phyloP scores from a whole-genome alignment of 1,140 invertebrate species.

The Gonioctena quinquepunctata region DNA sequence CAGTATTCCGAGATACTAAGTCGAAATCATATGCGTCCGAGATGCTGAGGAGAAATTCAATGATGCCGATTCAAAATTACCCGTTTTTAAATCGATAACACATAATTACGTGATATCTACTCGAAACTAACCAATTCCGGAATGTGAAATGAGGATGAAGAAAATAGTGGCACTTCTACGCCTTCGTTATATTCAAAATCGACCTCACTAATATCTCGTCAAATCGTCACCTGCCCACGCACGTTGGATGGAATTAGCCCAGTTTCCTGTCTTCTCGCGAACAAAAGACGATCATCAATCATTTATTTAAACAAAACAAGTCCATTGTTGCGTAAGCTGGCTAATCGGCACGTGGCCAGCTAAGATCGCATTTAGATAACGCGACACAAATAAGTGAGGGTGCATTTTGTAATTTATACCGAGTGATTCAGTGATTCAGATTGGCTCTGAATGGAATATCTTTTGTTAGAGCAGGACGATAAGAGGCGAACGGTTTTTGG shows the following conservation, averaged over 20 bases:
- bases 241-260: neutral
- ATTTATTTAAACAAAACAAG: conserved; percentile 26
- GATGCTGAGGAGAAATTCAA: neutral
- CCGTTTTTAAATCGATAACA: neutral
- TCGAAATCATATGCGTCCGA: no score
- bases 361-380: conserved; percentile 15
- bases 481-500: conserved; percentile 17
- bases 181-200: neutral
- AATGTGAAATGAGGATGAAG: neutral
- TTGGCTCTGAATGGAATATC: conserved; percentile 17
- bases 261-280: neutral
- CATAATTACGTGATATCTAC: neutral
- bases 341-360: conserved; percentile 22
- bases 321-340: conserved; percentile 15
- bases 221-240: conserved; percentile 22
- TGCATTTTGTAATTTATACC: conserved; percentile 30
- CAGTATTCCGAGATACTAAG: no score
- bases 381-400: conserved; percentile 22
- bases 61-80: neutral
- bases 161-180: neutral
- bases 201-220: conserved; percentile 4
- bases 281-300: conserved; percentile 24
- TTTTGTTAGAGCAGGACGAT: conserved; percentile 20
- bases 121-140: neutral
- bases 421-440: conserved; percentile 32